Evolutionary conservation across 2,888 invertebrate genomes (phyloP).

Genomic region (Pardosa pseudoannulata): DNA sequence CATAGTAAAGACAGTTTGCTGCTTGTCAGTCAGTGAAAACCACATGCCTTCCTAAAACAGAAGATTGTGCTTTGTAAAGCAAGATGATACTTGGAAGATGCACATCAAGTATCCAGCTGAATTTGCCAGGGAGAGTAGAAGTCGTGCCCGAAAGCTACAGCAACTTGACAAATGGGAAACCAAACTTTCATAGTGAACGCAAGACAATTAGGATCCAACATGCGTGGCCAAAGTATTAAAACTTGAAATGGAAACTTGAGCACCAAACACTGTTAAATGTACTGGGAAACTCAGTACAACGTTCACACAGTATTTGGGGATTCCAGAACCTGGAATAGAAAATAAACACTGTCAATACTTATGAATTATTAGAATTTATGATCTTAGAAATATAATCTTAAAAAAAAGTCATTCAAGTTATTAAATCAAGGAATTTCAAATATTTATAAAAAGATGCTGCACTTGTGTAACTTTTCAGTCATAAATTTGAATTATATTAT

Average conservation of each 20-base stretch:
- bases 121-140: slow-evolving; percentile 56
- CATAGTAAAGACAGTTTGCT: slow-evolving; percentile 29
- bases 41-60: slow-evolving; percentile 31
- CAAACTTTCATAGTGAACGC: slow-evolving; percentile 53
- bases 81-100: neutral
- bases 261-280: neutral
- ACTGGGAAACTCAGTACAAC: neutral
- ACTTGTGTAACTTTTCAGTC: no score
- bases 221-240: slow-evolving; percentile 26
- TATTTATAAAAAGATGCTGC: no score
- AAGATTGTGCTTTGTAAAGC: neutral
- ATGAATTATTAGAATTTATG: no score
- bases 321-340: neutral
- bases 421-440: no score
- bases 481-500: no score
- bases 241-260: neutral
- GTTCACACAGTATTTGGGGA: neutral
- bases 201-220: slow-evolving; percentile 39
- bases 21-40: slow-evolving; percentile 24
- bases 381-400: no score
- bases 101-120: slow-evolving; percentile 45
- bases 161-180: slow-evolving; percentile 58
- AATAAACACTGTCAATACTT: no score
- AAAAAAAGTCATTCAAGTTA: no score
- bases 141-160: slow-evolving; percentile 62